Evolutionary conservation across 2,797 vertebrate species (phyloP).

Genomic region (Phalloptychus januarius): DNA sequence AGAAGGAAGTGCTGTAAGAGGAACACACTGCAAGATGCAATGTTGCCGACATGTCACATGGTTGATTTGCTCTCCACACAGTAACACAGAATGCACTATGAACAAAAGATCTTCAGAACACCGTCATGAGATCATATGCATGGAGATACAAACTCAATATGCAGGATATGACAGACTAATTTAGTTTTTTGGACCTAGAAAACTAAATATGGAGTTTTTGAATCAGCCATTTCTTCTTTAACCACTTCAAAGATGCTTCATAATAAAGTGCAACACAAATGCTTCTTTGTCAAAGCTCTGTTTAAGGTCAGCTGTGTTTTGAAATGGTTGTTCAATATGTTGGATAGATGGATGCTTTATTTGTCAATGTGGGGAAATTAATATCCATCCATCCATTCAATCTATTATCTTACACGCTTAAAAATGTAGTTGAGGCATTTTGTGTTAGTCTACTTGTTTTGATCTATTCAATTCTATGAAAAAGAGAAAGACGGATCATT

Average conservation of each 20-base stretch:
- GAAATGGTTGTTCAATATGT: too few relatives aligned
- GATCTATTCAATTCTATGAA: too few relatives aligned
- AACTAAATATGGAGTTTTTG: not conserved
- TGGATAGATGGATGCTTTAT: too few relatives aligned
- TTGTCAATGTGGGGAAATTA: too few relatives aligned
- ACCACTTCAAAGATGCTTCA: not conserved
- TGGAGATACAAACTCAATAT: not conserved
- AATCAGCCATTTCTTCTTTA: not conserved
- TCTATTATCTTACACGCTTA: too few relatives aligned
- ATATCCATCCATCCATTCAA: too few relatives aligned
- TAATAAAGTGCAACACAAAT: not conserved
- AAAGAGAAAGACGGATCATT: not conserved
- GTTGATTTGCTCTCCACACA: not conserved
- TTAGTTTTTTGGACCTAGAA: not conserved
- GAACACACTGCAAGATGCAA: not conserved
- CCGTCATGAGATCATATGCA: not conserved
- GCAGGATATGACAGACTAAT: not conserved
- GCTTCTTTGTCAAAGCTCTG: not conserved
- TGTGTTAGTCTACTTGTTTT: too few relatives aligned
- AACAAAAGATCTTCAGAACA: not conserved
- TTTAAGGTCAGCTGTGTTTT: too few relatives aligned
- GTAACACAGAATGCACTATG: not conserved
- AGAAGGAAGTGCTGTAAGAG: constrained; percentile 6
- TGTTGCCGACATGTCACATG: not conserved
- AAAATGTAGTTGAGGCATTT: too few relatives aligned